Evolutionary conservation across 1,140 invertebrate genomes (phyloP).

Genomic region (Orussus abietinus): DNA sequence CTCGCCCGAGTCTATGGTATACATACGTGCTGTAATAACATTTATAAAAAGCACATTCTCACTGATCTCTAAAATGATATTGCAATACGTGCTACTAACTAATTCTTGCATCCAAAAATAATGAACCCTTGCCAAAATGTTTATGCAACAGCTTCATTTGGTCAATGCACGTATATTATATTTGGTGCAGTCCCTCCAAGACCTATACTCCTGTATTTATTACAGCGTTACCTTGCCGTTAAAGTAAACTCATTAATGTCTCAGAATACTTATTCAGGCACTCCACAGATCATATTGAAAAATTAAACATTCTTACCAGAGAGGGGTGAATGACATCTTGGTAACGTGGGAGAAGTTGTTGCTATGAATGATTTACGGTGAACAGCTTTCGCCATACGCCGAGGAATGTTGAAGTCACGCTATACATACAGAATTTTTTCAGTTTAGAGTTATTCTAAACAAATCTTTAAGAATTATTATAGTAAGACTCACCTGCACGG

Average conservation of each 20-base stretch:
- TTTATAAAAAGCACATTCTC: too few relatives aligned
- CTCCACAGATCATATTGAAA: background rate
- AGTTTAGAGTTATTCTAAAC: conserved; percentile 8
- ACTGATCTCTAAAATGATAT: conserved; percentile 7
- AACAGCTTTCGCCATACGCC: conserved; percentile 54
- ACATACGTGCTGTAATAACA: too few relatives aligned
- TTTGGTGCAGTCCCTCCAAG: too few relatives aligned
- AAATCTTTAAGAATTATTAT: conserved; percentile 6
- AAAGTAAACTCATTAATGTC: too few relatives aligned
- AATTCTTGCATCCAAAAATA: conserved; percentile 17
- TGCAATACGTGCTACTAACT: background rate
- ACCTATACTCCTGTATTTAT: too few relatives aligned
- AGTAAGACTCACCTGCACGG: conserved; percentile 67
- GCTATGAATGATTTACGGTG: conserved; percentile 67
- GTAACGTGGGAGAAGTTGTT: conserved; percentile 69
- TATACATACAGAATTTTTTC: conserved; percentile 53
- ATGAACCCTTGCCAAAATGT: conserved; percentile 19
- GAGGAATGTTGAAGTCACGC: conserved; percentile 52
- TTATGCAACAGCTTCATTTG: conserved; percentile 8
- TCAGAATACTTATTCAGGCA: too few relatives aligned
- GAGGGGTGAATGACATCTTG: conserved; percentile 75
- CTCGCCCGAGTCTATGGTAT: too few relatives aligned
- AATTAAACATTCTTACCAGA: conserved; percentile 51
- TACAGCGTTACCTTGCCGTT: too few relatives aligned
- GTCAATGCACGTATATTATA: background rate